phyloP scores from a whole-genome alignment of 1,140 invertebrate species.

The Diachasmimorpha longicaudata region DNA sequence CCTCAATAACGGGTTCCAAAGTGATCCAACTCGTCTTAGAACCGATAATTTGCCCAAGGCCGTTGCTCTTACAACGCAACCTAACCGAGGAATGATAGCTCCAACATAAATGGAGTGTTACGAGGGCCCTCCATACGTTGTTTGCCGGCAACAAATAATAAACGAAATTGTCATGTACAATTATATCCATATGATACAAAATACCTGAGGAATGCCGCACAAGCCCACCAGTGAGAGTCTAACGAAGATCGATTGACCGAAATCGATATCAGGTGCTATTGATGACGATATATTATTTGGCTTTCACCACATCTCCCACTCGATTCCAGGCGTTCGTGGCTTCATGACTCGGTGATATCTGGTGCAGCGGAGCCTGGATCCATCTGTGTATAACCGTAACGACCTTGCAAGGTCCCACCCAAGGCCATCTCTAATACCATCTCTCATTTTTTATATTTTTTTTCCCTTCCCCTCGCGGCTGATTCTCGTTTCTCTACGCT shows the following conservation, averaged over 20 bases:
- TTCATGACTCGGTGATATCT: slow-evolving; percentile 1
- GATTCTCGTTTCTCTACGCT: not conserved
- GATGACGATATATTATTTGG: not conserved
- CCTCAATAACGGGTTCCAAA: slow-evolving; percentile 11
- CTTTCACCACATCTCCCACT: not conserved
- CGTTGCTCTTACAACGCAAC: slow-evolving; percentile 1
- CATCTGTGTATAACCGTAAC: slow-evolving; percentile 35
- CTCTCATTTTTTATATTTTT: slow-evolving; percentile 24
- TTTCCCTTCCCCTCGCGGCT: not conserved
- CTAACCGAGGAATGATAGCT: not conserved
- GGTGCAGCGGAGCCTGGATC: slow-evolving; percentile 26
- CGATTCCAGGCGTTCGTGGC: not conserved
- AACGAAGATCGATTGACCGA: not conserved
- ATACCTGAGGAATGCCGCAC: not conserved
- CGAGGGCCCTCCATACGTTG: not conserved
- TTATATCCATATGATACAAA: not conserved
- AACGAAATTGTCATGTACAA: not conserved
- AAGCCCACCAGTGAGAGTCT: not conserved
- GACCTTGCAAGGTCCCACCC: slow-evolving; percentile 46
- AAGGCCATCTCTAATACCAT: slow-evolving; percentile 44
- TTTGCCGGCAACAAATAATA: not conserved
- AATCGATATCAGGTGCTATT: not conserved
- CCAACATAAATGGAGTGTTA: slow-evolving; percentile 9
- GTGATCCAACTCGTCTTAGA: slow-evolving; percentile 11
- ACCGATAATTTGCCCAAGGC: slow-evolving; percentile 4